Evolutionary conservation across 2,113 vertebrate genomes (phyloP), one percentile per base, ranked within the genome.

Genomic region (Bambusicola thoracicus): DNA sequence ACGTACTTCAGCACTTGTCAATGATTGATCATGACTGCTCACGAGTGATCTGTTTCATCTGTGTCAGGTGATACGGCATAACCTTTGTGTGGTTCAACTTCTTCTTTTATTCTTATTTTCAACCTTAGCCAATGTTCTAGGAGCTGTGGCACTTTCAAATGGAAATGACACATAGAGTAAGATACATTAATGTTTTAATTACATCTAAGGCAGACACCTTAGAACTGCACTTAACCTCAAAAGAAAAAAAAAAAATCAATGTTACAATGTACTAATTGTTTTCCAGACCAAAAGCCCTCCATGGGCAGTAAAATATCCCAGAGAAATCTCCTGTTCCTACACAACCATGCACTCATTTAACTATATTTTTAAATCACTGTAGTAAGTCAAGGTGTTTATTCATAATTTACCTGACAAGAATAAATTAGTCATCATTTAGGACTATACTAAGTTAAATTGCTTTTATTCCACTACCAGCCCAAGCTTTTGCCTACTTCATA

Each of bases 301-400:
- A 32, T 8, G 17, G 34, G 58, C 13, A 67, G 40, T 55, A 66
- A 69, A 44, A 63, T 8, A 55, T 1, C 3, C 32, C 1, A 0
- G 67, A 87, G 38, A 80, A 93, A 90, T 51, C 4, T 21, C 7
- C n/a, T 34, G 2, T 66, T 36, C 85, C 55, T 55, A 59, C 8
- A 11, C 22, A 62, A 75, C 8, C 38, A 78, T 8, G 43, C 40
- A 48, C 5, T 6, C 7, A 34, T 55, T 63, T 91, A 75, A 75
- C 51, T 41, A 27, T 0, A 1, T 9, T 90, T 91, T 87, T 10
- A n/a, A 77, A 83, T 38, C 21, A 55, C 0, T 32, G 8, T 29
- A 2, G 20, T 41, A 83, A 90, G 20, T 18, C 8, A 58, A 48
- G 21, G 29, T 40, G 38, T 17, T 86, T 51, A 80, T 27, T 88